Evolutionary conservation across 2,113 vertebrate genomes (phyloP), one percentile per base, ranked within the genome.

Genomic region (Morone chrysops): DNA sequence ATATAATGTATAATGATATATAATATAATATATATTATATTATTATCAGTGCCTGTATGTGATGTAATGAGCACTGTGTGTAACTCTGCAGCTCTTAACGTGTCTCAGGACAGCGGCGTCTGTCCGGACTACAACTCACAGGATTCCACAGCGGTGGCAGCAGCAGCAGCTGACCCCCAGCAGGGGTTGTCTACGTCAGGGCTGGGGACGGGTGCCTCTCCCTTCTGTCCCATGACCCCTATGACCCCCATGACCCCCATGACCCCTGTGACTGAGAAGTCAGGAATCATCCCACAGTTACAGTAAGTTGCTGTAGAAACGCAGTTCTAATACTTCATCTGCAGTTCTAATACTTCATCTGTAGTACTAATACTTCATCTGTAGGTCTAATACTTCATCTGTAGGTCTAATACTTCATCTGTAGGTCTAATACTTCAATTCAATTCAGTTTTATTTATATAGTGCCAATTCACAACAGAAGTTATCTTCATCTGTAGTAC

Each of bases 211-310:
- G 41, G 38, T 0, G 82, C 83, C 20, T 81, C 95, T 36, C 87
- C 57, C 0, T 40, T 63, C 53, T 92, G 90, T 53, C 92, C 96
- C 14, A 94, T 97, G 95, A 96, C 94, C 1, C 94, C 97, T 0
- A 97, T 99, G 95, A 95, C 96, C 3, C 97, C 97, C 0, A 92
- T 99, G 95, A 97, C 96, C 10, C 97, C 97, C 0, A 91, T 95
- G 79, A 95, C 96, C 1, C 93, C 97, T 6, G 88, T 95, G 65
- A 94, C 97, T 0, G 97, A 99, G 93, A 93, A 92, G 75, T 98
- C 97, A 72, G 97, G 96, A 83, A 98, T 99, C 90, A 94, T 97
- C 78, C 98, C 97, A 36, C 96, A 97, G 88, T 83, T 99, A 41
- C 97, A 99, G 98, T 99, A 92, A 82, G 92, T 86, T 1, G 22